A percentile compares a stretch with the other conserved stretches of the same genome.
phyloP scores from a whole-genome alignment of 1,140 invertebrate species.

The Zaprionus ghesquierei region DNA sequence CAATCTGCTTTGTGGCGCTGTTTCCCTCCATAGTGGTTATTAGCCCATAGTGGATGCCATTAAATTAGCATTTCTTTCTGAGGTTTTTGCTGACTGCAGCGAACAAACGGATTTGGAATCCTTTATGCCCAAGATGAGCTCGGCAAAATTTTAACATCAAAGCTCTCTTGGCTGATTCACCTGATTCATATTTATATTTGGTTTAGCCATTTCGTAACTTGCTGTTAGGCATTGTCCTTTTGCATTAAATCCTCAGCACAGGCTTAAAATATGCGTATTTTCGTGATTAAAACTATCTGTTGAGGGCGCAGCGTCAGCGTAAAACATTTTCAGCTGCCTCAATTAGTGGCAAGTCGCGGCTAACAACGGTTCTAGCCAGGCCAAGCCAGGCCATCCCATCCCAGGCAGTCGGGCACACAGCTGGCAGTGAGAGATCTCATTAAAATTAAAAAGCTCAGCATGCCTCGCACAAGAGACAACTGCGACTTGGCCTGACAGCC shows the following conservation, averaged over 20 bases:
- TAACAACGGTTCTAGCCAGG: slow-evolving; percentile 31
- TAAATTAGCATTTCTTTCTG: slow-evolving; percentile 29
- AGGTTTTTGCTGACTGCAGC: neutral
- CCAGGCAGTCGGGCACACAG: slow-evolving; percentile 49
- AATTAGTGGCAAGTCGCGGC: slow-evolving; percentile 72
- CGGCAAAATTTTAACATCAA: neutral
- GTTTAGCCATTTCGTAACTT: slow-evolving; percentile 31
- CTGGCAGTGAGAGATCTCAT: slow-evolving; percentile 76
- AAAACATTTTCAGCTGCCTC: slow-evolving; percentile 72
- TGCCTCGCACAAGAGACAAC: slow-evolving; percentile 27
- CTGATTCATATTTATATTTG: slow-evolving; percentile 21
- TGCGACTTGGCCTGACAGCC: slow-evolving; percentile 34
- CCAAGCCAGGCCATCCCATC: no score
- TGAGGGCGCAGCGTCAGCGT: slow-evolving; percentile 54
- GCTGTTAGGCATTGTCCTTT: slow-evolving; percentile 49
- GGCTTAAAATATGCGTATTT: slow-evolving; percentile 76
- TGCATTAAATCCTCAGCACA: slow-evolving; percentile 43
- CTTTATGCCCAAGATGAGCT: neutral
- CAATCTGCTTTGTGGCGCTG: slow-evolving; percentile 71
- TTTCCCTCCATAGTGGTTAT: slow-evolving; percentile 2
- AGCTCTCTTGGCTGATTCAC: neutral
- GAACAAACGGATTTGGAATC: neutral
- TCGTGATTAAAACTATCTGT: slow-evolving; percentile 68
- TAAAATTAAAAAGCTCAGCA: slow-evolving; percentile 76
- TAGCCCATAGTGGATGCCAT: slow-evolving; percentile 17